Percentiles rank a stretch among this genome's conserved stretches.
Conservation (phyloP, 2,888 invertebrate genomes). For the Nomada fabriciana region DNA sequence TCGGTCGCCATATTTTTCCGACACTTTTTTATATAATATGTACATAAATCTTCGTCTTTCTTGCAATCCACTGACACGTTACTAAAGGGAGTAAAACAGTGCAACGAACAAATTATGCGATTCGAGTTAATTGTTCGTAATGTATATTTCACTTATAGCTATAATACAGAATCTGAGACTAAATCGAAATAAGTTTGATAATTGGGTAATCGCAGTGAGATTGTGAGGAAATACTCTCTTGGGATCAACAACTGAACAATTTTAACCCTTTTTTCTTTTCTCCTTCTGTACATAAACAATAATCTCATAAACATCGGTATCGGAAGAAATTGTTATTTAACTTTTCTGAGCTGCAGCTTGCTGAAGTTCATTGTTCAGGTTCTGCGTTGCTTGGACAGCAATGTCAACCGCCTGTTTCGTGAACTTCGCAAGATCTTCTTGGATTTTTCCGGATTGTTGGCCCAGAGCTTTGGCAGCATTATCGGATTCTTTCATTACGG, state of each 20-base stretch:
- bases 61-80: not conserved
- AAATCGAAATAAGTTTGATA: not conserved
- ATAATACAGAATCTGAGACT: slow-evolving; percentile 18
- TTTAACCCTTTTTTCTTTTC: not conserved
- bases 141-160: slow-evolving; percentile 26
- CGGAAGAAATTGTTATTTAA: not conserved
- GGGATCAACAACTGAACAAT: not conserved
- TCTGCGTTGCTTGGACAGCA: slow-evolving; percentile 78
- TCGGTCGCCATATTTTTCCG: not conserved
- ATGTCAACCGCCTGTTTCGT: slow-evolving; percentile 80
- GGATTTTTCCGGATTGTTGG: slow-evolving; percentile 77
- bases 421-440: slow-evolving; percentile 78
- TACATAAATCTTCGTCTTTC: not conserved
- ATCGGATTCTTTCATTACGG: slow-evolving; percentile 77
- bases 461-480: slow-evolving; percentile 76
- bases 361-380: slow-evolving; percentile 78
- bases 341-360: slow-evolving; percentile 63
- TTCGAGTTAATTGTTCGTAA: not conserved
- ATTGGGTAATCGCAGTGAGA: not conserved
- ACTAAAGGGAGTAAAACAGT: not conserved
- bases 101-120: not conserved
- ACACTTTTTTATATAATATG: not conserved
- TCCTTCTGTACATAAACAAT: slow-evolving; percentile 3
- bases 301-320: not conserved
- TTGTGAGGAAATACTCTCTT: slow-evolving; percentile 7